Base-by-base conservation (phyloP, 2,797 vertebrate species). In the Micropoecilia bifurca region DNA sequence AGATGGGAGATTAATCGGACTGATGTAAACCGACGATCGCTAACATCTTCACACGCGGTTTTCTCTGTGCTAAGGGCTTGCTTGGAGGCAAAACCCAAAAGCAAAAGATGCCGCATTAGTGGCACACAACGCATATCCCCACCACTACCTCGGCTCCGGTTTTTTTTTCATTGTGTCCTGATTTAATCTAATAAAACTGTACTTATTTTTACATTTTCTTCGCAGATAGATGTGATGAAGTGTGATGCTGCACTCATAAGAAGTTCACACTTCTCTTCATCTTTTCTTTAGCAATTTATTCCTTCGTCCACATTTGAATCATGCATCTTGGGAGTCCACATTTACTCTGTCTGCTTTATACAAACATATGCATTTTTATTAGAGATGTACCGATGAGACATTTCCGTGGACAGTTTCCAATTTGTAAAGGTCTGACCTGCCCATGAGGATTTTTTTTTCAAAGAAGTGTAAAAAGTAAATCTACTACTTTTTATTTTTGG, bases 41-140 rank as follows among this genome's bases (percentile, higher is more conserved):
- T 84, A 82, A 85, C 86, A 89, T 87, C 88, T 90, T 91, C 88
- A 88, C 88, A 85, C 50, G 22, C 28, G 18, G 68, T 71, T 72
- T 81, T 74, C 74, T 86, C 86, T 75, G 66, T 33, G 89, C 92
- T 91, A 71, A 77, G 86, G 89, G 91, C 91, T 88, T 45, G 91
- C 93, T 93, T 77, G 63, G 81, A 93, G 91, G 89, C 85, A 91
- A 77, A 89, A 83, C 85, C 87, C 87, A 84, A 81, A 71, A 91
- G 84, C 87, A 74, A 80, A 81, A 50, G 41, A 82, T 77, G 80
- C 87, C 87, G 84, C 80, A 63, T 71, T 39, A 6, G 79, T 72
- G 80, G 83, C 88, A 77, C 36, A 59, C 28, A 83, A 85, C 78
- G 79, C 81, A 14, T 45, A 71, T 82, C 71, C 77, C 46, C 50